A percentile compares a stretch with the other conserved stretches of the same genome.
These are phyloP conservation scores for Poeciliopsis paucimaculata DNA, from an alignment of 2,797 vertebrate species.

Conservation along the genomic window DNA sequence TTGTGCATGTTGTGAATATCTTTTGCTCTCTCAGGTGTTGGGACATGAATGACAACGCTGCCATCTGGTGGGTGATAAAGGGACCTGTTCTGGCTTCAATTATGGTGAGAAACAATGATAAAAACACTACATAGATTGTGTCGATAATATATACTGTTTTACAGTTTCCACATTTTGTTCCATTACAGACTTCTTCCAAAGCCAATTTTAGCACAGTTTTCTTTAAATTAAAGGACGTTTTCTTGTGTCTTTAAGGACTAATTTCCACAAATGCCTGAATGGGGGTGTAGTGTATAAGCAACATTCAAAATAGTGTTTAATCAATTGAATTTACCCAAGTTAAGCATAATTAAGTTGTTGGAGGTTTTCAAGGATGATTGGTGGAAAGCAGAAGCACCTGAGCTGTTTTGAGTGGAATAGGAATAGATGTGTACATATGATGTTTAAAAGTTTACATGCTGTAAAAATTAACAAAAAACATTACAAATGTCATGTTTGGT, in stretches of 20 bases:
- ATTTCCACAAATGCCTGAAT: not conserved
- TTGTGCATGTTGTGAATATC: not conserved
- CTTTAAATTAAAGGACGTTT: not conserved
- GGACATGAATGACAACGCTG: conserved; percentile 94
- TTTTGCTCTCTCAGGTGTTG: conserved; percentile 84
- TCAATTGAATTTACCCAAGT: not conserved
- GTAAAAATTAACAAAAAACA: not conserved
- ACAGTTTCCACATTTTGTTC: not conserved
- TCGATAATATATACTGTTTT: not conserved
- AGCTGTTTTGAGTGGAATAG: not conserved
- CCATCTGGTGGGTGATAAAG: conserved; percentile 99
- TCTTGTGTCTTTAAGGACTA: not conserved
- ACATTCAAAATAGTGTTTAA: not conserved
- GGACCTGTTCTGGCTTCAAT: conserved; percentile 95
- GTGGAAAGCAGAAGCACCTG: not conserved
- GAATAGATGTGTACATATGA: not conserved
- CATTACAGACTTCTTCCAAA: not conserved
- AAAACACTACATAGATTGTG: not conserved
- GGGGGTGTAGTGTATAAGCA: not conserved
- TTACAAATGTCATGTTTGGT: not conserved
- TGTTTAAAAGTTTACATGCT: not conserved
- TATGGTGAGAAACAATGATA: conserved; percentile 79
- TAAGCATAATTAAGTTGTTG: not conserved
- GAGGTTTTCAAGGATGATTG: not conserved
- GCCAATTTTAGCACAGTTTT: not conserved